Conservation (phyloP, 2,888 invertebrate species). For the Eledona agricola region DNA sequence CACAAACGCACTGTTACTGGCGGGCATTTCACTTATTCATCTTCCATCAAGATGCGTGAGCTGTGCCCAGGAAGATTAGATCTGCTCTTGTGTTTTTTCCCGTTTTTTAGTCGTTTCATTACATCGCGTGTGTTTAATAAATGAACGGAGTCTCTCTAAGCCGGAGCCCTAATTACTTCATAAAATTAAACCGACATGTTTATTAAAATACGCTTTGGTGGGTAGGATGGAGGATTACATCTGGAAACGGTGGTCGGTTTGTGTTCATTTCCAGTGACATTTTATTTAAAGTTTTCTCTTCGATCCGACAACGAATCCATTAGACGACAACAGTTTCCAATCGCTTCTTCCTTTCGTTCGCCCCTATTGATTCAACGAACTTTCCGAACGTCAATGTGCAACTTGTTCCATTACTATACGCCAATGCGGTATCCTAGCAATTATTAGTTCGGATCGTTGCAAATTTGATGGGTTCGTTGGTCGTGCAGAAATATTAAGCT, state of each 20-base stretch:
- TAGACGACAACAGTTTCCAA: slow-evolving; percentile 31
- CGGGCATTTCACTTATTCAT: slow-evolving; percentile 23
- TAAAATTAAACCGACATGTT: slow-evolving; percentile 17
- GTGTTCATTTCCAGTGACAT: background rate
- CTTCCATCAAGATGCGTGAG: no score
- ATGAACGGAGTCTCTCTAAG: slow-evolving; percentile 11
- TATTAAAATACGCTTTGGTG: slow-evolving; percentile 22
- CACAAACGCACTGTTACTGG: slow-evolving; percentile 14
- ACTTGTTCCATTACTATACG: no score
- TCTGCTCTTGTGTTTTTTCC: background rate
- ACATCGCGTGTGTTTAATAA: slow-evolving; percentile 11
- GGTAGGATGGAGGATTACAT: background rate
- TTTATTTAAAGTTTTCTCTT: background rate
- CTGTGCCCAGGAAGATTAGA: background rate
- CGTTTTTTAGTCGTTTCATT: background rate
- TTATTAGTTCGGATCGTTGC: no score
- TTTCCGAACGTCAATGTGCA: no score
- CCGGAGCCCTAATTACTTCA: slow-evolving; percentile 21
- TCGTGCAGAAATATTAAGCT: no score
- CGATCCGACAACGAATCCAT: slow-evolving; percentile 20
- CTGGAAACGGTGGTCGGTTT: background rate
- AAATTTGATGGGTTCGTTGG: no score
- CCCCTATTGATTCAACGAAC: no score
- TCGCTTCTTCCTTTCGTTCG: slow-evolving; percentile 15
- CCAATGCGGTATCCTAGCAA: no score